Percentiles rank a stretch among this genome's conserved stretches.
phyloP scores from a whole-genome alignment of 2,888 invertebrate species.

The Troides aeacus region DNA sequence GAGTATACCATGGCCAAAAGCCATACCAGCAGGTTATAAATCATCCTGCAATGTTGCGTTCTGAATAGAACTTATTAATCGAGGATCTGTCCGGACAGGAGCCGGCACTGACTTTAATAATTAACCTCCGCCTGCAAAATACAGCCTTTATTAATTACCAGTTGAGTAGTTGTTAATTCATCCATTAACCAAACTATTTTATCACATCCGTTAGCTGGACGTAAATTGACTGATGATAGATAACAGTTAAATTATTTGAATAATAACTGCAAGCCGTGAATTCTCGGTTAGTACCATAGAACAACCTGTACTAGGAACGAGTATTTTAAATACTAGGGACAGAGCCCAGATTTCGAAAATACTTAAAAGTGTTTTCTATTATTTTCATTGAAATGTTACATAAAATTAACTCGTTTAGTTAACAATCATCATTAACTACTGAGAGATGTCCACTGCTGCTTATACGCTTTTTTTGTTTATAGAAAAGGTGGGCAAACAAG shows the following conservation, averaged over 20 bases:
- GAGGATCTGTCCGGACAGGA: neutral
- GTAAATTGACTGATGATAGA: conserved; percentile 1
- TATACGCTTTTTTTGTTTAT: too few relatives aligned
- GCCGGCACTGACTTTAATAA: conserved; percentile 11
- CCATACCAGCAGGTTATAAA: conserved; percentile 10
- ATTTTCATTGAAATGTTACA: too few relatives aligned
- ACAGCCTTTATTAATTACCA: conserved; percentile 8
- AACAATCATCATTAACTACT: too few relatives aligned
- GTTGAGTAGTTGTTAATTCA: conserved; percentile 10
- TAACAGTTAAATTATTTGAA: neutral
- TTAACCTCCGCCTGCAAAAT: neutral
- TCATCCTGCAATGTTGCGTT: conserved; percentile 17
- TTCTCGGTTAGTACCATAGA: too few relatives aligned
- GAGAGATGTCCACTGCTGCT: too few relatives aligned
- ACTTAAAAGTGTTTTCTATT: too few relatives aligned
- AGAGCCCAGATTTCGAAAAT: neutral
- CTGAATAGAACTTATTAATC: conserved; percentile 11
- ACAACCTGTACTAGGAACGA: too few relatives aligned
- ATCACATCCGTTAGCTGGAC: conserved; percentile 1
- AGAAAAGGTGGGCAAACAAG: too few relatives aligned
- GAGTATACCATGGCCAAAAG: neutral
- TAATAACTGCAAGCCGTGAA: too few relatives aligned
- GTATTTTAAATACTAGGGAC: neutral
- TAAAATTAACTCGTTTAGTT: too few relatives aligned
- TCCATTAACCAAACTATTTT: conserved; percentile 1